Base-by-base conservation (phyloP, 2,888 invertebrate genomes). In the Scotopteryx bipunctaria region DNA sequence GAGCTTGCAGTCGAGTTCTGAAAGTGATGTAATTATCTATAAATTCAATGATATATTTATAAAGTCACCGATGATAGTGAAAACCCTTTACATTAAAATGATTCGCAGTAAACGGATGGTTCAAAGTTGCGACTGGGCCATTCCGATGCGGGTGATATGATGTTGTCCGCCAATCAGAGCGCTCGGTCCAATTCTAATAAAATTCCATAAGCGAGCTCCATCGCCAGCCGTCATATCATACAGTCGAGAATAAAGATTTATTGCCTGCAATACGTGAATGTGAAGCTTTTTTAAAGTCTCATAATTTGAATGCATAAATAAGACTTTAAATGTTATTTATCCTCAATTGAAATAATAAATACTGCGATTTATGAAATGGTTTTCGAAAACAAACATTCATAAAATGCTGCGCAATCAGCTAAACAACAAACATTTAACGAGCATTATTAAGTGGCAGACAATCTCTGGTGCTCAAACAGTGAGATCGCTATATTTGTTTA, bases 121-220 rank as follows among this genome's bases (percentile, higher is more conserved):
- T 46, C n/a, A 38, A 43, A 38, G 32, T 53, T 19, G 31, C 41
- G 36, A 23, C 41, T 36, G 35, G 15, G 13, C 19, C 33, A 38
- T 47, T 69, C 61, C 59, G 67, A 65, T 66, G 52, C 45, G 44
- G 64, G 63, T 59, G 67, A 67, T 64, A 63, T 57, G 58, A 53
- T 50, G 66, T 63, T 66, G 64, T 69, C 70, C 63, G 64, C 67
- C 69, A 73, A 68, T 69, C 69, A 71, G 54, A 60, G 61, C 60
- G 65, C 69, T 65, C 64, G 66, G 55, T 58, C 66, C 66, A 69
- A 63, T 73, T 69, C 64, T 71, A 75, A 79, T 78, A 74, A 72
- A 68, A 76, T 74, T 74, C 73, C 64, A 73, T 71, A 71, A 69
- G 67, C 66, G 61, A 67, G 62, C 64, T 52, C 67, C 61, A 67